These are phyloP conservation scores for Rhynchonema sp. DNA, from an alignment of 2,888 invertebrate species.

Conservation along the genomic window DNA sequence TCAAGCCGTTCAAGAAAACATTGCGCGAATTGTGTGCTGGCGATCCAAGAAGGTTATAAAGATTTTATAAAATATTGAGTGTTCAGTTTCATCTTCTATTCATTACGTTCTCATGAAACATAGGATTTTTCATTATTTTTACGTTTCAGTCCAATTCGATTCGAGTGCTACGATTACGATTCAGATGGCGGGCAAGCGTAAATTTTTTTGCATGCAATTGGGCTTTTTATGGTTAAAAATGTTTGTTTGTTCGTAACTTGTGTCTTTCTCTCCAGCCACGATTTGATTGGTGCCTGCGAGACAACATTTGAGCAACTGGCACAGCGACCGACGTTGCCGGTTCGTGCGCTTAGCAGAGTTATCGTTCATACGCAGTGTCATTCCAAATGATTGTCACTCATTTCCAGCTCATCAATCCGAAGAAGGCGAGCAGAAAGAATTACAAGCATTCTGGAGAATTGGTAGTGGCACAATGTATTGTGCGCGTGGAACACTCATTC, in stretches of 20 bases:
- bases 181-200: constrained; percentile 31
- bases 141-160: constrained; percentile 25
- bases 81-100: no score
- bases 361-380: no score
- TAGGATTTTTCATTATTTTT: no score
- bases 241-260: constrained; percentile 1
- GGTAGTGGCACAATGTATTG: constrained; percentile 20
- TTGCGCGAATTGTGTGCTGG: constrained; percentile 35
- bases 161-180: constrained; percentile 38
- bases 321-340: constrained; percentile 14
- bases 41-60: constrained; percentile 32
- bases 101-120: no score
- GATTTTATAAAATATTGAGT: neutral
- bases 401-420: constrained; percentile 31
- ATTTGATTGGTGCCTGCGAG: constrained; percentile 35
- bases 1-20: constrained; percentile 33
- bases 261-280: constrained; percentile 19
- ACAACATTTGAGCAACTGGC: constrained; percentile 32
- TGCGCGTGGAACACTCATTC: constrained; percentile 33
- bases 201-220: constrained; percentile 6
- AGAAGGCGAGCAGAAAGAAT: constrained; percentile 35
- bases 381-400: neutral
- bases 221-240: neutral
- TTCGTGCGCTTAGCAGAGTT: no score
- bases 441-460: constrained; percentile 36